Conservation (phyloP, 2,888 invertebrate genomes). For the Hermaeophaga mercurialis region DNA sequence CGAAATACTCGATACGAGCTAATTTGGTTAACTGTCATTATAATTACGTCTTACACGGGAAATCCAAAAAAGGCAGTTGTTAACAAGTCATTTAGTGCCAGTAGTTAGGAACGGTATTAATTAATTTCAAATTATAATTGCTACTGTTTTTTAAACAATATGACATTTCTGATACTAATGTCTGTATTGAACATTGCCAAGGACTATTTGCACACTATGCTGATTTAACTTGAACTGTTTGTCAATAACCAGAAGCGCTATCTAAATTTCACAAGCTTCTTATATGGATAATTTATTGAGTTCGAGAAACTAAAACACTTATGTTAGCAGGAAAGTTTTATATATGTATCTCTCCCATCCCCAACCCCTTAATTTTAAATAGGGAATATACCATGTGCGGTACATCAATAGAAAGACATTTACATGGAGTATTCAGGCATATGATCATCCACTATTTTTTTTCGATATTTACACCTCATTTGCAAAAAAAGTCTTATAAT, state of each 20-base stretch:
- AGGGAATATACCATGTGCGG: no score
- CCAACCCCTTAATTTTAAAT: no score
- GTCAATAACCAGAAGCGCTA: background rate
- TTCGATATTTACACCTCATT: no score
- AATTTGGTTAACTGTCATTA: constrained; percentile 11
- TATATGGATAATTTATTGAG: no score
- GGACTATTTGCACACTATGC: background rate
- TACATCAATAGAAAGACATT: no score
- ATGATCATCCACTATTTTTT: no score
- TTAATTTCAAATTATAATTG: constrained; percentile 13
- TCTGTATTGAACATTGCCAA: constrained; percentile 5
- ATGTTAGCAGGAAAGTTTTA: no score
- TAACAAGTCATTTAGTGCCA: constrained; percentile 11
- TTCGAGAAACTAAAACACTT: no score
- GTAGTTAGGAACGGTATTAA: constrained; percentile 3
- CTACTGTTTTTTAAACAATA: background rate
- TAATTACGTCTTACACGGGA: constrained; percentile 5
- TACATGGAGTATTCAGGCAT: no score
- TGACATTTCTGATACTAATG: constrained; percentile 6
- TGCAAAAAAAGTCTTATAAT: no score
- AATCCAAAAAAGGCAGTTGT: constrained; percentile 18
- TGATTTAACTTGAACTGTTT: background rate
- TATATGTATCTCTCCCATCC: no score
- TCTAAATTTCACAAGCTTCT: no score
- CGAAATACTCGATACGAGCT: background rate